Conservation (phyloP, 2,888 invertebrate genomes). For the Andrena minutula region DNA sequence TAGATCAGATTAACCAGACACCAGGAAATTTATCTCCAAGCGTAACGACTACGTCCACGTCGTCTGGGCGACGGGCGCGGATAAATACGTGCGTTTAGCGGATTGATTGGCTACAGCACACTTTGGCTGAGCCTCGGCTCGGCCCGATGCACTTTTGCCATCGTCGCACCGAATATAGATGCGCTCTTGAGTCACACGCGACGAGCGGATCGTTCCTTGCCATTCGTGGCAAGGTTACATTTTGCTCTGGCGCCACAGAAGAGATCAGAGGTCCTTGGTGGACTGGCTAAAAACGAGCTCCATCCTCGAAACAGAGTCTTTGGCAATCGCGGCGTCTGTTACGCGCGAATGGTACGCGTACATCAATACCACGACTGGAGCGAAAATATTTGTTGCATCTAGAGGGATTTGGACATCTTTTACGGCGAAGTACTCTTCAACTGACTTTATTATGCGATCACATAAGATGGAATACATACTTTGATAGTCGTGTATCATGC, state of each 20-base stretch:
- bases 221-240: slow-evolving; percentile 62
- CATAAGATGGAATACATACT: no score
- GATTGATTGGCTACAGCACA: slow-evolving; percentile 81
- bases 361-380: no score
- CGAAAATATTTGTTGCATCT: no score
- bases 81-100: slow-evolving; percentile 79
- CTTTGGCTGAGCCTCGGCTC: slow-evolving; percentile 77
- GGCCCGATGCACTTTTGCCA: slow-evolving; percentile 66
- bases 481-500: no score
- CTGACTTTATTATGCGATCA: no score
- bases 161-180: slow-evolving; percentile 71
- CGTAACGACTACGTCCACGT: slow-evolving; percentile 58
- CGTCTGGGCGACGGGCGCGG: slow-evolving; percentile 66
- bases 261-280: slow-evolving; percentile 22
- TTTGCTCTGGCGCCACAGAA: slow-evolving; percentile 23
- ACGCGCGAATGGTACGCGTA: background rate
- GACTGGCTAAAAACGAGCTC: slow-evolving; percentile 11
- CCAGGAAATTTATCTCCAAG: slow-evolving; percentile 67
- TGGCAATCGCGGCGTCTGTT: background rate
- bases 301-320: background rate
- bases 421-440: no score
- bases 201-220: slow-evolving; percentile 57
- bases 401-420: no score
- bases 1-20: slow-evolving; percentile 61
- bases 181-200: slow-evolving; percentile 59